Percentiles rank a stretch among this genome's conserved stretches.
These are phyloP conservation scores for Donacobius atricapilla DNA, from an alignment of 2,113 vertebrate genomes.

Conservation along the genomic window DNA sequence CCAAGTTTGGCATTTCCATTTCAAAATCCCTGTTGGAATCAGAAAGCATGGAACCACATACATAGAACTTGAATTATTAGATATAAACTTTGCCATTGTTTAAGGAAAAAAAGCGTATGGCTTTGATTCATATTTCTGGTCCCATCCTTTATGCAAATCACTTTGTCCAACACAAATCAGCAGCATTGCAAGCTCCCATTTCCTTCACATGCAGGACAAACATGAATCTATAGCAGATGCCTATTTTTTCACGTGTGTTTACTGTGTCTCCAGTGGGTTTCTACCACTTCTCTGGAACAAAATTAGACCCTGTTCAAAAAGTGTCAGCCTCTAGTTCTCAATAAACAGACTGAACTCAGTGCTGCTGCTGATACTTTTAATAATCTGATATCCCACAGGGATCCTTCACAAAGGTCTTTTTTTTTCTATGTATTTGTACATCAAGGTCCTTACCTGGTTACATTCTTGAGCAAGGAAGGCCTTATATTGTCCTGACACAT, in stretches of 20 bases:
- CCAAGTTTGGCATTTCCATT: constrained; percentile 53
- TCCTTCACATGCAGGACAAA: neutral
- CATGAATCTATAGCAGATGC: neutral
- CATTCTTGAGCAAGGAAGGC: neutral
- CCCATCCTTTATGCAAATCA: neutral
- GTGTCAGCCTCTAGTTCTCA: neutral
- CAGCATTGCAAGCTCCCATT: neutral
- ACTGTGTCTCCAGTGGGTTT: neutral
- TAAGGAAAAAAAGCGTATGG: neutral
- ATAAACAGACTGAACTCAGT: neutral
- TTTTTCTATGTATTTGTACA: rapidly evolving
- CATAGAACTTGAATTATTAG: constrained; percentile 41
- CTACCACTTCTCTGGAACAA: neutral
- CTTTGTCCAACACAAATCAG: neutral
- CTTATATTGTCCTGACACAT: neutral
- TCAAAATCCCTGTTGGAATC: constrained; percentile 57
- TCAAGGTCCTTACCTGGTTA: neutral
- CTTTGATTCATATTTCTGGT: neutral
- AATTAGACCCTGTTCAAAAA: neutral
- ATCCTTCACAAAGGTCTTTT: neutral
- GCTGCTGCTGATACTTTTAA: neutral
- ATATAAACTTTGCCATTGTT: constrained; percentile 29
- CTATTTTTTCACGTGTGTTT: neutral
- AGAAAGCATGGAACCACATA: constrained; percentile 57
- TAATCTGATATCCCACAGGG: neutral